Conservation (phyloP, 2,113 vertebrate genomes). For the Bambusicola thoracicus region DNA sequence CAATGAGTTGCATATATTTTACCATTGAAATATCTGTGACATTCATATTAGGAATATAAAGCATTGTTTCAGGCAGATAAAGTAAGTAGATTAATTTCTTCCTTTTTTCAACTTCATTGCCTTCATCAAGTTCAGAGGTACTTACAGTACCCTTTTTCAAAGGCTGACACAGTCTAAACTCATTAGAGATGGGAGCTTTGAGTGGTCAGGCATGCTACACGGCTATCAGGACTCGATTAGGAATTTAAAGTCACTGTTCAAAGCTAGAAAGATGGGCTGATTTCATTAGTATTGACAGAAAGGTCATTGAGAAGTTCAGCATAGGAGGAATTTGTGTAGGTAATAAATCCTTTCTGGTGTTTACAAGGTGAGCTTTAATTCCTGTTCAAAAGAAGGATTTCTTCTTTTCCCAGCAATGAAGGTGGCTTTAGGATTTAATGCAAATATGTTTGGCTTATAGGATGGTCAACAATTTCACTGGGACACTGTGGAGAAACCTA, state of each 20-base stretch:
- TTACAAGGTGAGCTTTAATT: slow-evolving; percentile 34
- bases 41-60: neutral
- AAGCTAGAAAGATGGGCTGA: slow-evolving; percentile 33
- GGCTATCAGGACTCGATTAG: neutral
- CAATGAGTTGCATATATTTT: neutral
- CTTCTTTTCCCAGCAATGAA: neutral
- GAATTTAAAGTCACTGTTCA: slow-evolving; percentile 35
- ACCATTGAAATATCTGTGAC: neutral
- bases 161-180: neutral
- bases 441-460: neutral
- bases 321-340: neutral
- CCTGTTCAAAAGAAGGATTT: neutral
- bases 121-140: neutral
- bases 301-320: slow-evolving; percentile 17
- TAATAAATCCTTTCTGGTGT: slow-evolving; percentile 34
- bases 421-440: neutral
- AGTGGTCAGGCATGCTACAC: neutral
- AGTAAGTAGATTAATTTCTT: neutral
- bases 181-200: neutral
- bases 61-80: neutral
- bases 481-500: neutral
- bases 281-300: slow-evolving; percentile 48
- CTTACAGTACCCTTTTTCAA: neutral
- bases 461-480: neutral
- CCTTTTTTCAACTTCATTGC: neutral